Evolutionary conservation across 1,140 invertebrate genomes (phyloP).

Genomic region (Drosophila murphyi): DNA sequence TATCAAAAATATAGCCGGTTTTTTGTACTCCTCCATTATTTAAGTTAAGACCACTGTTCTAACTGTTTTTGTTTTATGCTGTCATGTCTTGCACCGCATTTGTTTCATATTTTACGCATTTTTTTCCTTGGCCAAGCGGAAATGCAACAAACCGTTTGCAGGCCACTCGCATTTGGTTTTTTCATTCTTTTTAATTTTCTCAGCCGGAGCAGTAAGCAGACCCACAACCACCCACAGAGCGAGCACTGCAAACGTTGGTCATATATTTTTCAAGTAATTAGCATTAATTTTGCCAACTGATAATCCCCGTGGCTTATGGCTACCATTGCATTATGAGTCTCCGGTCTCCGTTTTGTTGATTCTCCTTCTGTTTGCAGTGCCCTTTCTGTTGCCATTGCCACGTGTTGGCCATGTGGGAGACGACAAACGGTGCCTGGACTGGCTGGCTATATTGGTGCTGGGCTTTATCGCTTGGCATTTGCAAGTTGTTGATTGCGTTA

Average conservation of each 20-base stretch:
- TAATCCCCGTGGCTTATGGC: conserved; percentile 64
- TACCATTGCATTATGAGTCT: conserved; percentile 16
- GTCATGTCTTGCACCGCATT: conserved; percentile 62
- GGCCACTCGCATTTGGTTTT: conserved; percentile 24
- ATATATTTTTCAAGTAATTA: conserved; percentile 83
- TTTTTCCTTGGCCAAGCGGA: conserved; percentile 47
- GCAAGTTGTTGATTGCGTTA: conserved; percentile 74
- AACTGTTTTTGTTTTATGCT: conserved; percentile 20
- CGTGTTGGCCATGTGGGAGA: conserved; percentile 3
- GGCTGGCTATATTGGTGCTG: conserved; percentile 18
- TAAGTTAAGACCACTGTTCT: conserved; percentile 42
- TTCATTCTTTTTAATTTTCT: conserved; percentile 13
- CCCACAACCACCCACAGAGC: background rate
- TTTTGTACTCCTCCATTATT: background rate
- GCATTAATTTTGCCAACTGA: conserved; percentile 83
- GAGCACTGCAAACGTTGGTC: conserved; percentile 41
- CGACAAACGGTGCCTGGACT: background rate
- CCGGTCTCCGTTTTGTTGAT: conserved; percentile 1
- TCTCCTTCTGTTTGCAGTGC: conserved; percentile 12
- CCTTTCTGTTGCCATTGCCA: background rate
- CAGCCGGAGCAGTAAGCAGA: background rate
- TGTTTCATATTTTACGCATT: conserved; percentile 76
- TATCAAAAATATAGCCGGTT: too few species aligned
- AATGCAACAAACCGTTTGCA: conserved; percentile 63
- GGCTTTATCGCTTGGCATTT: conserved; percentile 47